Evolutionary conservation across 1,140 invertebrate genomes (phyloP).

Genomic region (Meloidogyne hapla): DNA sequence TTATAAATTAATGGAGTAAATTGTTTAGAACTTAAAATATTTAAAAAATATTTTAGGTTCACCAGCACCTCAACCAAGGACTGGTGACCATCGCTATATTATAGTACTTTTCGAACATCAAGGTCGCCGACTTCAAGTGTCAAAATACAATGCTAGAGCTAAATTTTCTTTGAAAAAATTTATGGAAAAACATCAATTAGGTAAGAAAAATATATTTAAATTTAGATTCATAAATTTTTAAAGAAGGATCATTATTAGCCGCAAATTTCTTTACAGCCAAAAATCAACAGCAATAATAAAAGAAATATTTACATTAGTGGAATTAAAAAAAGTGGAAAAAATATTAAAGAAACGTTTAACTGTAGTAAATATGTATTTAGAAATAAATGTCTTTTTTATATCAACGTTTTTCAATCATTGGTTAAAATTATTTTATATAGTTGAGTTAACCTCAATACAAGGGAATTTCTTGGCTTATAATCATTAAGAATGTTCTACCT

Average conservation of each 20-base stretch:
- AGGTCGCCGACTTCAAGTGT: conserved; percentile 58
- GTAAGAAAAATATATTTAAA: conserved; percentile 30
- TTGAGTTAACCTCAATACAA: no score
- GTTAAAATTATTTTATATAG: no score
- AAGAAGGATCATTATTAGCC: conserved; percentile 56
- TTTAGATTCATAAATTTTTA: not conserved
- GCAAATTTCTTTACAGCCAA: conserved; percentile 61
- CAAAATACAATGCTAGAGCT: conserved; percentile 54
- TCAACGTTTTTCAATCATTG: no score
- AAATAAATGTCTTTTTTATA: no score
- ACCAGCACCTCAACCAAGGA: conserved; percentile 59
- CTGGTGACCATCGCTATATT: conserved; percentile 61
- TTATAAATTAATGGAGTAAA: no score
- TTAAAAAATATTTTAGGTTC: conserved; percentile 22
- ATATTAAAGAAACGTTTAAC: no score
- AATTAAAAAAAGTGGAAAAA: no score
- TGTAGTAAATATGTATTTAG: no score
- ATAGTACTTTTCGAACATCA: conserved; percentile 62
- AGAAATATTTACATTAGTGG: no score
- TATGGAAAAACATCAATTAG: conserved; percentile 63
- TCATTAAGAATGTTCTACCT: no score
- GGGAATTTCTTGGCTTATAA: no score
- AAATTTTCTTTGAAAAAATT: conserved; percentile 62
- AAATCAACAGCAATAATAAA: conserved; percentile 53
- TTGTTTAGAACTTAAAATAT: no score